Conservation (phyloP, 2,113 vertebrate genomes). For the Platycercus adscitus region DNA sequence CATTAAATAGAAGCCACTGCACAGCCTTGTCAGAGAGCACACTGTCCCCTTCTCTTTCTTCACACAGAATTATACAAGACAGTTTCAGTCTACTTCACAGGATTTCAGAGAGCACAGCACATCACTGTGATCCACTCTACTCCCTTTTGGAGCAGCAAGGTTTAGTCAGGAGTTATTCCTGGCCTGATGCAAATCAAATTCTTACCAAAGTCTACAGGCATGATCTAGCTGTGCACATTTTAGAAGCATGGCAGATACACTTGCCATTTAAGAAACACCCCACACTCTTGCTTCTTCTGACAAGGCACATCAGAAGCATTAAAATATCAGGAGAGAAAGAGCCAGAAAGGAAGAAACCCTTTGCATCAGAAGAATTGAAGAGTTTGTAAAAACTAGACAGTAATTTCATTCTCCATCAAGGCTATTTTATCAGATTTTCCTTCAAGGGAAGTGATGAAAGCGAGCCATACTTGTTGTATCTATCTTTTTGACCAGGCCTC, state of each 20-base stretch:
- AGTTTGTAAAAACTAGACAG: neutral
- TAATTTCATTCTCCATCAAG: neutral
- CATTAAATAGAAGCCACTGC: neutral
- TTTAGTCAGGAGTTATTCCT: slow-evolving; percentile 61
- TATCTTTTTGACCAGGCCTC: slow-evolving; percentile 96
- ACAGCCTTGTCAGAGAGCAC: neutral
- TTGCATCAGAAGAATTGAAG: neutral
- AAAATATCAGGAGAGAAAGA: neutral
- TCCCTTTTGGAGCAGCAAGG: neutral
- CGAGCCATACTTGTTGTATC: slow-evolving; percentile 92
- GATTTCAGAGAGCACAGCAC: neutral
- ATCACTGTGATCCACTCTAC: neutral
- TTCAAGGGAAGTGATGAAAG: neutral
- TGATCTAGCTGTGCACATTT: neutral
- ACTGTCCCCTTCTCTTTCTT: neutral
- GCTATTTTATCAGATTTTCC: neutral
- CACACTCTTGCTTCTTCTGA: slow-evolving; percentile 8
- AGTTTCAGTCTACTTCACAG: neutral
- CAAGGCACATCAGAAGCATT: neutral
- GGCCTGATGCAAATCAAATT: slow-evolving; percentile 31
- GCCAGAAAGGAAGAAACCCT: neutral
- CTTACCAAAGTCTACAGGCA: neutral
- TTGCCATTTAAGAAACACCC: slow-evolving; percentile 10
- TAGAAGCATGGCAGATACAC: neutral
- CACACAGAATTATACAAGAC: neutral